Base-by-base conservation (phyloP, 2,888 invertebrate species). In the Drosophila colorata region DNA sequence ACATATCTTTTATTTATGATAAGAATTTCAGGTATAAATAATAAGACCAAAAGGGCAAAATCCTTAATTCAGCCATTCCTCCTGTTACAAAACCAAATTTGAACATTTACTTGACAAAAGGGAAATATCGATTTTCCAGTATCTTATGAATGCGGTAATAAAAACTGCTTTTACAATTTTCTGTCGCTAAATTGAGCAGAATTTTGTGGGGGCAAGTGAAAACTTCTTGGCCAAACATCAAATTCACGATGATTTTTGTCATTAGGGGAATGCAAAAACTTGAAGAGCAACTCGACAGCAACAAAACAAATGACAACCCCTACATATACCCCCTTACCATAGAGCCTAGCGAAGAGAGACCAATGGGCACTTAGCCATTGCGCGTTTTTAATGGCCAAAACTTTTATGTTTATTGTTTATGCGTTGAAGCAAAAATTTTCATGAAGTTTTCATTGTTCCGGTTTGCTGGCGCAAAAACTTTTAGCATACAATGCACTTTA, bases 381-480 rank as follows among this genome's bases (percentile, higher is more conserved):
- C 78, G 70, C 87, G 72, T 73, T 89, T 88, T 85, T 87, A 85
- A 85, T 85, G 89, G 85, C 79, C 72, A 71, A 85, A 88, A 85
- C 69, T 85, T 89, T 85, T 83, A 80, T 87, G 83, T 85, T 85
- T 85, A 89, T 89, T 89, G 89, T 85, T 89, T 89, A 87, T 87
- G 89, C 86, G 83, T 70, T 89, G 80, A 79, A 79, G 89, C 89
- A 77, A 79, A 87, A 87, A 85, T 85, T 85, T 85, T 87, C 83
- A 85, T 85, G 88, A 85, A 85, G 89, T 85, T 85, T 85, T 89
- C 89, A 85, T 85, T 85, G 85, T 85, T 85, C 89, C 88, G 89
- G 89, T 87, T 85, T 85, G 84, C 75, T 69, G 70, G 85, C 74
- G 49, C 59, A 78, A 69, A 72, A 87, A 85, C 82, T 87, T 87